Percentiles rank a stretch among this genome's conserved stretches.
These are phyloP conservation scores for Myiopsitta monachus DNA, from an alignment of 2,113 vertebrate genomes.

Conservation along the genomic window DNA sequence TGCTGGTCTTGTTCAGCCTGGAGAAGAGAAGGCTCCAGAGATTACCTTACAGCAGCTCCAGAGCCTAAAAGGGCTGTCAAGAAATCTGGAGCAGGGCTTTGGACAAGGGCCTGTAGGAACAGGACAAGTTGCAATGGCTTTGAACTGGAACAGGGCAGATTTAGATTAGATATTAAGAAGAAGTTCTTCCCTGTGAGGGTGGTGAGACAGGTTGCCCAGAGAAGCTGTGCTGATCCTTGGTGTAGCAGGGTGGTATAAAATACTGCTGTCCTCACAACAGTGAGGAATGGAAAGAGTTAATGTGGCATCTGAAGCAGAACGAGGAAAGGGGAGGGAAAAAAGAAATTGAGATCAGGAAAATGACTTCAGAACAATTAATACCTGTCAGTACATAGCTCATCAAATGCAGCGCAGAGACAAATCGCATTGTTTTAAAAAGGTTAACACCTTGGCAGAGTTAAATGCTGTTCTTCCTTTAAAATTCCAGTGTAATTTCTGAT, in stretches of 20 bases:
- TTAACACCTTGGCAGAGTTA: neutral
- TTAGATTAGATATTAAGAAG: neutral
- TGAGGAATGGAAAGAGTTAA: neutral
- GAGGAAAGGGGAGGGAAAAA: neutral
- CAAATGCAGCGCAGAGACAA: neutral
- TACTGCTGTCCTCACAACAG: neutral
- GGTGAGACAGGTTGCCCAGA: neutral
- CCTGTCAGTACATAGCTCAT: rapidly evolving
- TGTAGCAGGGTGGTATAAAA: no score
- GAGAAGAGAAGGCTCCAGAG: neutral
- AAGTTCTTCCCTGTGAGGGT: neutral
- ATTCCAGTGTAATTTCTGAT: neutral
- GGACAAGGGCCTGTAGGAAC: neutral
- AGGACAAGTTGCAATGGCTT: neutral
- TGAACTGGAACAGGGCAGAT: neutral
- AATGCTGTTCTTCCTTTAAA: neutral
- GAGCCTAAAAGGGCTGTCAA: neutral
- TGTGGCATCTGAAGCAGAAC: neutral
- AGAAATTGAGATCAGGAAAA: neutral
- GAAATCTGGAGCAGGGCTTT: neutral
- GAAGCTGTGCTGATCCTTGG: neutral
- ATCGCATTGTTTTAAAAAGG: neutral
- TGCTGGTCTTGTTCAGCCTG: neutral
- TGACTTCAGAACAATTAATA: neutral
- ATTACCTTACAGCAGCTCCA: neutral